Evolutionary conservation across 1,140 invertebrate genomes (phyloP).

Genomic region (Chymomyza costata): DNA sequence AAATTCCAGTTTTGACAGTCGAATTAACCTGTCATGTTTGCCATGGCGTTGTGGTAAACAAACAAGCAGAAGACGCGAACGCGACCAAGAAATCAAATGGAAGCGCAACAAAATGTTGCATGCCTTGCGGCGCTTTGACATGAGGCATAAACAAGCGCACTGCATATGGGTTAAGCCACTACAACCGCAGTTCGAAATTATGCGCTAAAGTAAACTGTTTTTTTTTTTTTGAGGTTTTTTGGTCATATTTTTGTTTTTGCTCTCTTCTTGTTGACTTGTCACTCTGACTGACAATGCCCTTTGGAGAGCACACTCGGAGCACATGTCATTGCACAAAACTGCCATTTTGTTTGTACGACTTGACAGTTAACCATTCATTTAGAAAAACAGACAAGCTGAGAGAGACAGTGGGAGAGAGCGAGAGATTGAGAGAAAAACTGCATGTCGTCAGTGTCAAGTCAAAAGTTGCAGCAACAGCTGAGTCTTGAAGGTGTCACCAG

Average conservation of each 20-base stretch:
- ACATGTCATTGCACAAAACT: constrained; percentile 54
- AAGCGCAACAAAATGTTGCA: constrained; percentile 30
- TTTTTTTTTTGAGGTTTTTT: not conserved
- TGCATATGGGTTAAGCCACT: constrained; percentile 28
- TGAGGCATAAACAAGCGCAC: constrained; percentile 18
- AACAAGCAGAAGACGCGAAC: not conserved
- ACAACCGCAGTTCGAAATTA: constrained; percentile 29
- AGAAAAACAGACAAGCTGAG: not conserved
- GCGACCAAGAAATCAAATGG: constrained; percentile 16
- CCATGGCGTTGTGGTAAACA: constrained; percentile 14
- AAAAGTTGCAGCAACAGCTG: constrained; percentile 22
- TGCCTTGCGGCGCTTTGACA: constrained; percentile 32
- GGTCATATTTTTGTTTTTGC: constrained; percentile 17
- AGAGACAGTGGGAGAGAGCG: no score
- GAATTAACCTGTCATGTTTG: constrained; percentile 52
- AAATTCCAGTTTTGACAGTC: constrained; percentile 52
- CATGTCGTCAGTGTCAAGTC: constrained; percentile 20
- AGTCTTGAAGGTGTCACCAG: constrained; percentile 16
- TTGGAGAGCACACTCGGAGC: constrained; percentile 9
- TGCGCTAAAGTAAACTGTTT: constrained; percentile 18
- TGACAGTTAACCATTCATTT: constrained; percentile 54
- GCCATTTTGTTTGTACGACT: constrained; percentile 53
- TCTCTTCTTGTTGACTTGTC: constrained; percentile 33
- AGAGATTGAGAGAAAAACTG: not conserved
- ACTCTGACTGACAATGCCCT: constrained; percentile 19